phyloP scores from a whole-genome alignment of 2,113 vertebrate genomes.

The Struthio camelus region DNA sequence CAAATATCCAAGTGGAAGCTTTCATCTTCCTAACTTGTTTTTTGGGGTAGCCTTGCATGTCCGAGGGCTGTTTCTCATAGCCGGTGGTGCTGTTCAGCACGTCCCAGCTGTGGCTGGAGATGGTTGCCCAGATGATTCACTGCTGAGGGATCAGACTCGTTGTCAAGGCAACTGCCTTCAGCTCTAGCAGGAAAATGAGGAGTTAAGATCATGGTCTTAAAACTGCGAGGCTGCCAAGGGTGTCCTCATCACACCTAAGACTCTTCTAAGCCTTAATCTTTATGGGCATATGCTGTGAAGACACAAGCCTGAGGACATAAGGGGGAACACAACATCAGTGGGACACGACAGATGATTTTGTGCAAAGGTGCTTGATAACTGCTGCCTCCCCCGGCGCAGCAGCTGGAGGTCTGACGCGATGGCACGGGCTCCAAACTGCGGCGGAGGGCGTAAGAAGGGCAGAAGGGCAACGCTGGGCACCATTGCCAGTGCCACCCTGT shows the following conservation, averaged over 20 bases:
- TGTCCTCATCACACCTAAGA: background rate
- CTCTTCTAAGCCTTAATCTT: background rate
- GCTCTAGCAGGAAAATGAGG: background rate
- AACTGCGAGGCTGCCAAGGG: background rate
- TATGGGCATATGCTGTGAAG: background rate
- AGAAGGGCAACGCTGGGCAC: accelerated
- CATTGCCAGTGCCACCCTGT: background rate
- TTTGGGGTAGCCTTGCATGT: background rate
- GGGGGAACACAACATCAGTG: background rate
- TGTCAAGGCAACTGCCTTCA: slow-evolving; percentile 54
- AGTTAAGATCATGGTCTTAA: background rate
- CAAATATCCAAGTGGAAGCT: background rate
- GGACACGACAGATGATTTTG: background rate
- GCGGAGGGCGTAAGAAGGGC: accelerated
- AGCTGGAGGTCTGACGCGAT: too few relatives aligned
- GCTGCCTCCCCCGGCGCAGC: background rate
- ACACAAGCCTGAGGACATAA: background rate
- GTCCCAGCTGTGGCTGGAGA: background rate
- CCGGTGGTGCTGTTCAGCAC: background rate
- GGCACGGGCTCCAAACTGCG: accelerated
- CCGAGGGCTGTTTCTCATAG: background rate
- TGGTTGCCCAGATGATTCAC: slow-evolving; percentile 16
- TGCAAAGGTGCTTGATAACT: background rate
- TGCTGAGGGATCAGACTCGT: slow-evolving; percentile 38
- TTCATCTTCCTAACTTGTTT: background rate